These are phyloP conservation scores for Spea multiplicata DNA, from an alignment of 2,113 vertebrate genomes.

Conservation along the genomic window DNA sequence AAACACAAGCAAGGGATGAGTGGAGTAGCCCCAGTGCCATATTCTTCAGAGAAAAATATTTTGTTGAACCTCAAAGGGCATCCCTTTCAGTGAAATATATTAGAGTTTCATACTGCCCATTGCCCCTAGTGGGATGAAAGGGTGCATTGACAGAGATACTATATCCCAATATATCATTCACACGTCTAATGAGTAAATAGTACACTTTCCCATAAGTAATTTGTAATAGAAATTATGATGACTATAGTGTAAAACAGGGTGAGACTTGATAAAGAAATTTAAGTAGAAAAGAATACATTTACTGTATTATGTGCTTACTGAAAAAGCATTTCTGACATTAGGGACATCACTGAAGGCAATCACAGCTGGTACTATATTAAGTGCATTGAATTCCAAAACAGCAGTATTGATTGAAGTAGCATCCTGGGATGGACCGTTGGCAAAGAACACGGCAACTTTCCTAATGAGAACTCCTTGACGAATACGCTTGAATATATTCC, in stretches of 20 bases:
- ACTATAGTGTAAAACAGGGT: too few relatives aligned
- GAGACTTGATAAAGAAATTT: neutral
- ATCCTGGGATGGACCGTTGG: constrained; percentile 60
- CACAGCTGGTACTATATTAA: constrained; percentile 67
- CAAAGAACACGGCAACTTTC: constrained; percentile 80
- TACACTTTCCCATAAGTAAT: too few relatives aligned
- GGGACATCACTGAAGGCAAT: constrained; percentile 69
- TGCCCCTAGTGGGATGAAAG: too few relatives aligned
- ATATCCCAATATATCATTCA: too few relatives aligned
- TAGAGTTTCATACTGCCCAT: too few relatives aligned
- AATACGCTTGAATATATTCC: constrained; percentile 77
- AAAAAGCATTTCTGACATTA: constrained; percentile 60
- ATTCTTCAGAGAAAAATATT: too few relatives aligned
- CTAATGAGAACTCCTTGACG: constrained; percentile 67
- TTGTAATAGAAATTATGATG: too few relatives aligned
- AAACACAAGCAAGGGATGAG: neutral
- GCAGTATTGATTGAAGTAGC: constrained; percentile 63
- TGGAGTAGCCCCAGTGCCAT: neutral
- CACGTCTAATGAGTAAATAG: too few relatives aligned
- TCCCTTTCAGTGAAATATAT: too few relatives aligned
- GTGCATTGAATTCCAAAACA: constrained; percentile 71
- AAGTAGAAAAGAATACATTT: neutral
- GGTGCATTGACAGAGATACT: too few relatives aligned
- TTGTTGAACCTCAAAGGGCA: too few relatives aligned
- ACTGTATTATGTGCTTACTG: constrained; percentile 59